Evolutionary conservation across 1,140 invertebrate species (phyloP).

Genomic region (Globodera ellingtonae): DNA sequence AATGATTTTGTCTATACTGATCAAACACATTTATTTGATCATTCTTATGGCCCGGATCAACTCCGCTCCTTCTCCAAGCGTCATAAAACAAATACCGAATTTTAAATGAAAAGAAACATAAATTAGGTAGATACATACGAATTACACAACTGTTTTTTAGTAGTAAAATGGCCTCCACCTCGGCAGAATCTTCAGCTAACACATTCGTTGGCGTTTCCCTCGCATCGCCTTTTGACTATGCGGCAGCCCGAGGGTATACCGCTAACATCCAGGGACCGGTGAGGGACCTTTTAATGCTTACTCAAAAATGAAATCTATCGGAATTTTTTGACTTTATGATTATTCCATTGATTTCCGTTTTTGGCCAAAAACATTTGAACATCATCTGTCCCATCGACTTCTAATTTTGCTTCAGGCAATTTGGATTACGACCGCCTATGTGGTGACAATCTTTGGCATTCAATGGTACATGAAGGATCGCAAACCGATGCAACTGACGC

Average conservation of each 20-base stretch:
- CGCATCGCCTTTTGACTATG: constrained; percentile 42
- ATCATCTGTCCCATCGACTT: too few species aligned
- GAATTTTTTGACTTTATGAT: background rate
- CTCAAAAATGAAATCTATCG: too few species aligned
- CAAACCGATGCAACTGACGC: constrained; percentile 76
- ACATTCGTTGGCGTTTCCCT: constrained; percentile 34
- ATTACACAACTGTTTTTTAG: too few species aligned
- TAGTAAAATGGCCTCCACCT: background rate
- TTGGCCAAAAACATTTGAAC: too few species aligned
- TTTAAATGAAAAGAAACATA: too few species aligned
- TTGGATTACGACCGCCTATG: constrained; percentile 19
- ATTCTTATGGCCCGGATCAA: too few species aligned
- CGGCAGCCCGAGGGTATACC: constrained; percentile 38
- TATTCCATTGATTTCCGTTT: background rate
- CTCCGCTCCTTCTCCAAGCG: too few species aligned
- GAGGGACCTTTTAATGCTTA: background rate
- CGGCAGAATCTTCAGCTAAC: background rate
- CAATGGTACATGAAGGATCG: constrained; percentile 34
- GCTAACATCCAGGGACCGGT: constrained; percentile 37
- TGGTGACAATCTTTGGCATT: constrained; percentile 23
- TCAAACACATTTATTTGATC: too few species aligned
- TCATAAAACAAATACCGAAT: too few species aligned
- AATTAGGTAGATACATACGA: too few species aligned
- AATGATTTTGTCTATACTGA: too few species aligned
- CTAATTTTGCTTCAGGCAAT: background rate